phyloP scores from a whole-genome alignment of 2,888 invertebrate species.

The Sipha maydis region DNA sequence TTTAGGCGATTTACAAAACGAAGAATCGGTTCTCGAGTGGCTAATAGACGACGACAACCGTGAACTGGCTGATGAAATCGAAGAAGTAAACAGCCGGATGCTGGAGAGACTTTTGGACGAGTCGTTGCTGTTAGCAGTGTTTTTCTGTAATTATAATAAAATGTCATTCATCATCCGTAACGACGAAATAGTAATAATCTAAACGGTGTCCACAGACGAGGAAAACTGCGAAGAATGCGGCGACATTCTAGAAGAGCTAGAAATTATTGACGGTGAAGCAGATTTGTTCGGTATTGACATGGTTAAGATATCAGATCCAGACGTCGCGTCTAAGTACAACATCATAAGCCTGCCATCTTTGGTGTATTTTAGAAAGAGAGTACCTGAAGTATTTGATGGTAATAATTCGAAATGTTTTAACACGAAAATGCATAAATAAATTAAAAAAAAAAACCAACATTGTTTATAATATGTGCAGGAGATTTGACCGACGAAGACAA shows the following conservation, averaged over 20 bases:
- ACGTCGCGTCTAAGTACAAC: constrained; percentile 84
- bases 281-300: constrained; percentile 93
- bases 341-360: constrained; percentile 86
- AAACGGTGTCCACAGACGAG: constrained; percentile 73
- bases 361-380: constrained; percentile 85
- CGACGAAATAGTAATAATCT: neutral
- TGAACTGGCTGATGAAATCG: constrained; percentile 92
- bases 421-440: neutral
- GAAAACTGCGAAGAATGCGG: constrained; percentile 91
- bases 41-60: constrained; percentile 92
- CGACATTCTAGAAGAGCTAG: constrained; percentile 88
- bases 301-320: constrained; percentile 86
- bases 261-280: constrained; percentile 95
- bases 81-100: constrained; percentile 91
- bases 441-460: neutral
- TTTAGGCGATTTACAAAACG: constrained; percentile 88
- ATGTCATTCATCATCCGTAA: neutral
- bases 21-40: constrained; percentile 92
- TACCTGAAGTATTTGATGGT: constrained; percentile 87
- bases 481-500: constrained; percentile 88
- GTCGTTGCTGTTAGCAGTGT: constrained; percentile 88
- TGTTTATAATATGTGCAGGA: constrained; percentile 67
- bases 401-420: constrained; percentile 43
- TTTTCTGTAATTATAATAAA: constrained; percentile 80
- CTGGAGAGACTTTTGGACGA: constrained; percentile 84